Conservation (phyloP, 2,113 vertebrate genomes). For the Oriolus oriolus region DNA sequence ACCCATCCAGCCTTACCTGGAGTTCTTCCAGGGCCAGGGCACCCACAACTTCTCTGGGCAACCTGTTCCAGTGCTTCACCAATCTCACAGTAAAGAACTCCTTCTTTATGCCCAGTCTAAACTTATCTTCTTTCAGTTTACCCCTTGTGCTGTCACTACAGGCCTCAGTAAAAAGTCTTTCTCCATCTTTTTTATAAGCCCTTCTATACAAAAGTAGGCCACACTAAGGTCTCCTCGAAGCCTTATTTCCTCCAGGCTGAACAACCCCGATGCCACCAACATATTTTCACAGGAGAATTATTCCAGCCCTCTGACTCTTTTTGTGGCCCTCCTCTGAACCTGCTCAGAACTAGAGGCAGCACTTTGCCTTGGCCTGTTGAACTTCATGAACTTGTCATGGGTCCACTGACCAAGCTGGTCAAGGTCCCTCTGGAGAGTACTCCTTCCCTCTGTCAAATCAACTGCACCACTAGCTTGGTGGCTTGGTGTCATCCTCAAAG, state of each 20-base stretch:
- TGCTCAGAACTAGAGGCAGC: not conserved
- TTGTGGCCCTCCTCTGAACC: not conserved
- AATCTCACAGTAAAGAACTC: not conserved
- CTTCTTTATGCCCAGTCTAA: not conserved
- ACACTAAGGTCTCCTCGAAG: not conserved
- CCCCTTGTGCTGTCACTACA: not conserved
- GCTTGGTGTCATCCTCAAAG: not conserved
- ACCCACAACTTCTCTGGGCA: fast-evolving
- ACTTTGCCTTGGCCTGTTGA: not conserved
- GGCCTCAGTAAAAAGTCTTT: not conserved
- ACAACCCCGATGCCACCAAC: not conserved
- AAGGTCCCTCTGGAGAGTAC: not conserved
- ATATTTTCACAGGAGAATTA: not conserved
- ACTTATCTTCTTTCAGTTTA: not conserved
- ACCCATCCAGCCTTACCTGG: no score
- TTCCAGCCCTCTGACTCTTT: not conserved
- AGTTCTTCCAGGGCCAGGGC: not conserved
- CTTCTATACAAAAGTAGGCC: not conserved
- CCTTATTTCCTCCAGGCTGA: not conserved
- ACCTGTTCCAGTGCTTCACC: not conserved
- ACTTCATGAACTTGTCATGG: not conserved
- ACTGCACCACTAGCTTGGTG: not conserved
- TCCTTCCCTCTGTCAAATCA: not conserved
- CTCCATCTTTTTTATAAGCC: not conserved
- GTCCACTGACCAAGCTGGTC: not conserved